phyloP scores from a whole-genome alignment of 2,113 vertebrate genomes.

The Corvus hawaiiensis region DNA sequence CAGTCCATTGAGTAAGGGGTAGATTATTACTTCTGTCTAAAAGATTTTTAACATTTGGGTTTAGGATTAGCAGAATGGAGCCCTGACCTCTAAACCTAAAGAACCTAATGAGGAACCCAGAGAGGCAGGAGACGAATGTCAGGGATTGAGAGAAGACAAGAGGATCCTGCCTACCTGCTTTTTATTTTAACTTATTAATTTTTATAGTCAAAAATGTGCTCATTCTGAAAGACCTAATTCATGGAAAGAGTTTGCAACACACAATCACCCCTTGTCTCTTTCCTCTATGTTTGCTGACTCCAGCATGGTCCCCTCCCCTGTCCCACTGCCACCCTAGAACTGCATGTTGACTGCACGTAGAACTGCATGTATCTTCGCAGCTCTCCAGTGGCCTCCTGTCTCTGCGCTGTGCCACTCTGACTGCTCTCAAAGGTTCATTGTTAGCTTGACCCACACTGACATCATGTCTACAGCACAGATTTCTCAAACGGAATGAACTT shows the following conservation, averaged over 20 bases:
- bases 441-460: background rate
- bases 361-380: background rate
- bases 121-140: rapidly evolving
- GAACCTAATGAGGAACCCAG: background rate
- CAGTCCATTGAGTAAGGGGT: background rate
- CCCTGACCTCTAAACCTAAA: background rate
- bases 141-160: background rate
- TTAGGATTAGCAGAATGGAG: background rate
- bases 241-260: background rate
- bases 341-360: background rate
- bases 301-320: background rate
- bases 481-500: background rate
- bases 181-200: background rate
- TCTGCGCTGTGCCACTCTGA: background rate
- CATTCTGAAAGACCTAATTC: background rate
- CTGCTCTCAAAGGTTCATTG: background rate
- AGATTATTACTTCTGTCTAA: background rate
- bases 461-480: background rate
- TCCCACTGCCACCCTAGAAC: background rate
- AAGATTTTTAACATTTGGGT: background rate
- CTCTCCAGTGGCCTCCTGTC: background rate
- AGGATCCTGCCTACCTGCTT: background rate
- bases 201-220: background rate
- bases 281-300: background rate
- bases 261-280: background rate